phyloP scores from a whole-genome alignment of 2,797 vertebrate genomes.

The Trichosurus vulpecula region DNA sequence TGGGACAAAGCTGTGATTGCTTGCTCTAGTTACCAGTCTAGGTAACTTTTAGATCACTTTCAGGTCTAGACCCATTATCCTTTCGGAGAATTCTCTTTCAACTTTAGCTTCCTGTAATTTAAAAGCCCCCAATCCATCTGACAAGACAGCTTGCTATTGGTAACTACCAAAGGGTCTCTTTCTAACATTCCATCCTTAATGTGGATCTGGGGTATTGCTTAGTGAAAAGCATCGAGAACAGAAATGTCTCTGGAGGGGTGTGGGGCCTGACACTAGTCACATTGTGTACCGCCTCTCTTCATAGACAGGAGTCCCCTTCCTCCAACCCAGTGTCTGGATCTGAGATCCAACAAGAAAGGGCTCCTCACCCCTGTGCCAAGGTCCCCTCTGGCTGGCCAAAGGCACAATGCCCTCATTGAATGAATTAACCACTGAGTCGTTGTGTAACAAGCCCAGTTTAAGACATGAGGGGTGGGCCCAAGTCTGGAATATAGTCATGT shows the following conservation, averaged over 20 bases:
- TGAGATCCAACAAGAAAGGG: not conserved
- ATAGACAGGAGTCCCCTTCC: not conserved
- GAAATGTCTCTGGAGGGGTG: not conserved
- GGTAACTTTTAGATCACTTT: not conserved
- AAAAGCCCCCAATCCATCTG: not conserved
- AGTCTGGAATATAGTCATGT: conserved; percentile 12
- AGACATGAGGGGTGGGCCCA: conserved; percentile 3
- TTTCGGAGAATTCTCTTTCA: not conserved
- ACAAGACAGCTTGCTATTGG: not conserved
- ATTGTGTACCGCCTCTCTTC: not conserved
- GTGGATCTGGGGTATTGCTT: not conserved
- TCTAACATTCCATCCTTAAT: not conserved
- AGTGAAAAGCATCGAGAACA: not conserved
- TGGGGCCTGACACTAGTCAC: not conserved
- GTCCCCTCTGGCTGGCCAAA: conserved; percentile 17
- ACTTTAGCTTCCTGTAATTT: not conserved
- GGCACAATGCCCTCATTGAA: not conserved
- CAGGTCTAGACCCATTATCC: not conserved
- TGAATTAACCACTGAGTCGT: not conserved
- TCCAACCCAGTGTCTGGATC: not conserved
- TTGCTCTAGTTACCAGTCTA: not conserved
- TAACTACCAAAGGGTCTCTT: not conserved
- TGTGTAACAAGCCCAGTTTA: conserved; percentile 2
- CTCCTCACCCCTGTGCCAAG: not conserved
- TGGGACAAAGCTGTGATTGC: not conserved